A percentile compares a stretch with the other conserved stretches of the same genome.
phyloP scores from a whole-genome alignment of 1,140 invertebrate species.

The Bemisia tabaci region DNA sequence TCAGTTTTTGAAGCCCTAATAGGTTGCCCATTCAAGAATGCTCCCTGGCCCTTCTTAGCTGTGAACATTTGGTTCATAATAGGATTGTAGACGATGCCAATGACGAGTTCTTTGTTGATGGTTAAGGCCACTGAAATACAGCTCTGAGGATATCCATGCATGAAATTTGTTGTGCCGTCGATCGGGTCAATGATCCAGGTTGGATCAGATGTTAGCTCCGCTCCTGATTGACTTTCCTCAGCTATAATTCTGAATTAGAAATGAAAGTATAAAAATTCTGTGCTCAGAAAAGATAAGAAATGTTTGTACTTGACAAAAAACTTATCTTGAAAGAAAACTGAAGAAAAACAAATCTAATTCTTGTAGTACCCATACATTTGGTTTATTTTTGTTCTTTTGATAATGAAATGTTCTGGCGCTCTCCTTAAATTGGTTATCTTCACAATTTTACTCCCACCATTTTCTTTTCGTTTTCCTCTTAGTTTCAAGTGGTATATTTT shows the following conservation, averaged over 20 bases:
- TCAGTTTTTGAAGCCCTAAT: constrained; percentile 57
- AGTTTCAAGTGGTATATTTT: neutral
- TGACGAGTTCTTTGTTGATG: constrained; percentile 39
- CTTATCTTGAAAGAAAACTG: neutral
- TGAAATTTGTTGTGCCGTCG: constrained; percentile 85
- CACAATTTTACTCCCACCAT: no score
- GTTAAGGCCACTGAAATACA: constrained; percentile 56
- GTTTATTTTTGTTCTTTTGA: neutral
- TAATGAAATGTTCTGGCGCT: neutral
- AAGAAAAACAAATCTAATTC: neutral
- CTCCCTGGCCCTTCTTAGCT: constrained; percentile 70
- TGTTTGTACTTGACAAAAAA: no score
- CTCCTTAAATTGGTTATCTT: no score
- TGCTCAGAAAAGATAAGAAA: no score
- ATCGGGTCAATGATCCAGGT: constrained; percentile 97
- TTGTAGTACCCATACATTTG: neutral
- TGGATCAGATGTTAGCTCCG: constrained; percentile 68
- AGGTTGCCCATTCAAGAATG: constrained; percentile 67
- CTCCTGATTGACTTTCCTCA: constrained; percentile 75
- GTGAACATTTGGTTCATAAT: constrained; percentile 75
- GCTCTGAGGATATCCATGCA: constrained; percentile 68
- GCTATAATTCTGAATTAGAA: constrained; percentile 93
- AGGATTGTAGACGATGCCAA: constrained; percentile 85
- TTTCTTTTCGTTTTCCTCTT: neutral
- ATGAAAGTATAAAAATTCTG: no score